Percentiles rank a stretch among this genome's conserved stretches.
Evolutionary conservation across 1,140 invertebrate species (phyloP).

Genomic region (Chrysoperla carnea): DNA sequence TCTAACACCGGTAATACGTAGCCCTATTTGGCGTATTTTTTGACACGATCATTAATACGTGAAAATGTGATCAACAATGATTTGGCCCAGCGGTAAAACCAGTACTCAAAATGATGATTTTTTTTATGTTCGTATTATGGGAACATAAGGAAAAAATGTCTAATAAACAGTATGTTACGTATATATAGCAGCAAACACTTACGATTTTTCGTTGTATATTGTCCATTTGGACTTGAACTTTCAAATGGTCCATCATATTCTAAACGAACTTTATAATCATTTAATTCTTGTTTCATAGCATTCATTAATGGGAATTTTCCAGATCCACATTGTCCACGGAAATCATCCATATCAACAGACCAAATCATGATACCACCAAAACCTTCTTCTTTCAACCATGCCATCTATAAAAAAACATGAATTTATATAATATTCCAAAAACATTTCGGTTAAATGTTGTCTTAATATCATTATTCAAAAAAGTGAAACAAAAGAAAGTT

Average conservation of each 20-base stretch:
- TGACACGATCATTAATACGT: no score
- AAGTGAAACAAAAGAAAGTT: neutral
- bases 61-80: no score
- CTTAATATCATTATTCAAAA: neutral
- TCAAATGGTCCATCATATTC: conserved; percentile 79
- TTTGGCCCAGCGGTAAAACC: no score
- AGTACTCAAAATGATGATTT: no score
- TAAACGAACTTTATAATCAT: conserved; percentile 66
- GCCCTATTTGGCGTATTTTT: no score
- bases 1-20: no score
- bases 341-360: conserved; percentile 94
- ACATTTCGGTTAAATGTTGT: no score
- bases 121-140: neutral
- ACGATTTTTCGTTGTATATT: conserved; percentile 76
- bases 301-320: conserved; percentile 81
- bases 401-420: conserved; percentile 42
- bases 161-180: no score
- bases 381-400: conserved; percentile 83
- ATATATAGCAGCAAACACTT: no score
- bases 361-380: conserved; percentile 96
- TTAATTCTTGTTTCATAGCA: conserved; percentile 70
- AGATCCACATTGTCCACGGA: conserved; percentile 72
- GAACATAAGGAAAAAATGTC: no score
- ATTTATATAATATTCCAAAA: neutral
- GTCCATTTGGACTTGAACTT: conserved; percentile 43